phyloP scores from a whole-genome alignment of 2,797 vertebrate genomes.

The Etheostoma perlongum region DNA sequence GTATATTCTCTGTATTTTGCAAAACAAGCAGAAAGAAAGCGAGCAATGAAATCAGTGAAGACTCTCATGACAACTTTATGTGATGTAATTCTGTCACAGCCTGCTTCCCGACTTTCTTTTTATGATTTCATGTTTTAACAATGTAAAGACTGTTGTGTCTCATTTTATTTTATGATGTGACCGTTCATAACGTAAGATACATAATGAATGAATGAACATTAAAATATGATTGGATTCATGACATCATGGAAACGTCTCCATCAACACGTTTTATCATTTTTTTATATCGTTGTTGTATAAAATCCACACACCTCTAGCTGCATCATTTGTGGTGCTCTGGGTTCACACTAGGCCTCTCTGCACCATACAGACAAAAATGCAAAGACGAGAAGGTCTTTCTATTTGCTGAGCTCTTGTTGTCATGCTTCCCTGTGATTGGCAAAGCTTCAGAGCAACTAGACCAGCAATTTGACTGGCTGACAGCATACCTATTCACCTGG shows the following conservation, averaged over 20 bases:
- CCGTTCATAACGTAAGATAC: too few species aligned
- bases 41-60: background rate
- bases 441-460: background rate
- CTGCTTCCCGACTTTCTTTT: background rate
- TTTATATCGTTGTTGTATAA: background rate
- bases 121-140: too few species aligned
- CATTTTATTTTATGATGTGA: too few species aligned
- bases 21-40: conserved; percentile 34
- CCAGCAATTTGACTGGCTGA: background rate
- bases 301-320: background rate
- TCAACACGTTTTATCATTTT: too few species aligned
- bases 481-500: background rate
- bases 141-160: too few species aligned
- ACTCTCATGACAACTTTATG: background rate
- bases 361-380: background rate
- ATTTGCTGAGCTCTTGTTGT: background rate
- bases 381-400: background rate
- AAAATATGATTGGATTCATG: too few species aligned
- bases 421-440: background rate
- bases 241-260: too few species aligned
- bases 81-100: background rate
- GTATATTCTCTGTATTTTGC: conserved; percentile 33
- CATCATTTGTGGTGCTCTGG: background rate
- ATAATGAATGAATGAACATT: too few species aligned
- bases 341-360: background rate